Evolutionary conservation across 1,140 invertebrate species (phyloP).

Genomic region (Frieseomelitta varia): DNA sequence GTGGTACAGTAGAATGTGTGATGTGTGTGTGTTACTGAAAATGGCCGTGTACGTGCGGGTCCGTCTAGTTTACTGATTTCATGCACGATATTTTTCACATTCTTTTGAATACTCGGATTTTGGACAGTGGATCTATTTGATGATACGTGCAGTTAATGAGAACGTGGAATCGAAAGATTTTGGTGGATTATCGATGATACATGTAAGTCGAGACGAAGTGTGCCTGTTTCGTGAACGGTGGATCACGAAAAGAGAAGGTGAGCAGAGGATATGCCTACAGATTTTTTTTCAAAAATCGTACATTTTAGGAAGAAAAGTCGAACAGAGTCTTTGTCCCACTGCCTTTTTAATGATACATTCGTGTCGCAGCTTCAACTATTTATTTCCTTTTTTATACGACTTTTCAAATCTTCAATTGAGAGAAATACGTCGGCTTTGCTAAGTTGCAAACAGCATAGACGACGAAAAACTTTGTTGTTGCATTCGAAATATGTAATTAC

Average conservation of each 20-base stretch:
- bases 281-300: conserved; percentile 25
- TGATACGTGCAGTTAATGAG: not conserved
- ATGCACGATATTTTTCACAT: conserved; percentile 42
- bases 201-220: conserved; percentile 26
- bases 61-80: conserved; percentile 60
- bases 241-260: conserved; percentile 49
- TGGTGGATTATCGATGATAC: conserved; percentile 15
- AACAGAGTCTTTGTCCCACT: not conserved
- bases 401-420: not conserved
- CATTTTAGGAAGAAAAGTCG: not conserved
- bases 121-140: conserved; percentile 3
- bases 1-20: conserved; percentile 65
- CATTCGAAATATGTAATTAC: not conserved
- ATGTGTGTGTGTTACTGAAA: conserved; percentile 73
- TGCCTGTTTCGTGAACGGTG: conserved; percentile 41
- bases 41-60: conserved; percentile 73
- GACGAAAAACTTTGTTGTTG: not conserved
- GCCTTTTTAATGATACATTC: not conserved
- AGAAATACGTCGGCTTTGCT: conserved; percentile 15
- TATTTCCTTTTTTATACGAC: not conserved
- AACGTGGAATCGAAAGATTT: conserved; percentile 5
- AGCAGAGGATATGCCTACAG: conserved; percentile 39
- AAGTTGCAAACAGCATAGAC: conserved; percentile 24
- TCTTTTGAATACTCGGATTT: not conserved
- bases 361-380: too few relatives aligned